Evolutionary conservation across 2,113 vertebrate species (phyloP), one percentile per base, ranked within the genome.

Genomic region (Brachypodius melanocephalos): DNA sequence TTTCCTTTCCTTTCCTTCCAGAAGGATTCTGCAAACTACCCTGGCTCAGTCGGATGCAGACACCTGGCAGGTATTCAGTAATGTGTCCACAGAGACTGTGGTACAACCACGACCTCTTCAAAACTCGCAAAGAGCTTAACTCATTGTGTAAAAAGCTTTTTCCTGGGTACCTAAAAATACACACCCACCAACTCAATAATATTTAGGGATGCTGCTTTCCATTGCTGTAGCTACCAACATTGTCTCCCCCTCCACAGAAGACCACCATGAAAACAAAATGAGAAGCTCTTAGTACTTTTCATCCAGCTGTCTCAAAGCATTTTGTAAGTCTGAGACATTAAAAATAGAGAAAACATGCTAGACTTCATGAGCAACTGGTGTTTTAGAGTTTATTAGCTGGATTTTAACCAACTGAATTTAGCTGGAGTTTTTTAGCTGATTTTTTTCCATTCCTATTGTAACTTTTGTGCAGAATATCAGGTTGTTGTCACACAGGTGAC

Each of bases 221-320:
- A 59, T 43, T 89, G 43, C 46, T 86, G 8, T 12, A 72, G 45
- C 18, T 45, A 51, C 32, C 25, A 63, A 85, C 49, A 85, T 40
- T 26, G 19, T 36, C 17, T 82, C 7, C 17, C 2, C 7, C 16
- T 49, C 6, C 0, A 0, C 10, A 52, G 34, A 80, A 72, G 36
- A 36, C 26, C 28, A 45, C 14, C 31, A 57, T 0, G 3, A 63
- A 84, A 95, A 82, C 14, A 52, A 89, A 73, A 5, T 7, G 77
- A 45, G 19, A 69, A 51, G 59, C 28, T 67, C n/a, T 15, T n/a
- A 40, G 0, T 80, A 43, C 14, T 76, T 93, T 40, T 49, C 26
- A 58, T 74, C 89, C 71, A 72, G 19, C 45, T 87, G 28, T 77
- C 28, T 94, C 45, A 67, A n/a, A 67, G 36, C 32, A 72, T 61